Evolutionary conservation across 2,797 vertebrate species (phyloP).

Genomic region (Cryptoblepharus egeriae): DNA sequence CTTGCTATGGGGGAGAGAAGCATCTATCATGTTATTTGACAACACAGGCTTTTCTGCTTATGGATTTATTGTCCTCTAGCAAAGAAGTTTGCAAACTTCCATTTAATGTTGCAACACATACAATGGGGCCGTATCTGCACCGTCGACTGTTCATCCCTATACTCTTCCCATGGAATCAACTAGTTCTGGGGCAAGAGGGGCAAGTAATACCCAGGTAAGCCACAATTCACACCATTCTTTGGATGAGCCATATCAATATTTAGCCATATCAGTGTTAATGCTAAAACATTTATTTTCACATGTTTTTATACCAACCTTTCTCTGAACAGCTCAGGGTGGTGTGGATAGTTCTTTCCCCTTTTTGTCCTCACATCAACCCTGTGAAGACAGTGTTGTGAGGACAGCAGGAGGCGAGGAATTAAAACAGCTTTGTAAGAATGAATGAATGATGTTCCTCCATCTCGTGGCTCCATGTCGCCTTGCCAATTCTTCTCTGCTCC

Average conservation of each 20-base stretch:
- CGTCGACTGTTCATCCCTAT: neutral
- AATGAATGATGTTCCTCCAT: too few relatives aligned
- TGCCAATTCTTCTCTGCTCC: too few relatives aligned
- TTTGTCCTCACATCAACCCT: too few relatives aligned
- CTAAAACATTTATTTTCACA: neutral
- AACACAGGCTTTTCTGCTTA: constrained; percentile 36
- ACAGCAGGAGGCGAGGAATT: too few relatives aligned
- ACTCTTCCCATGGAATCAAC: neutral
- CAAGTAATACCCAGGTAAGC: neutral
- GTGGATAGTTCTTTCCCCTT: too few relatives aligned
- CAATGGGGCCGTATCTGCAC: constrained; percentile 47
- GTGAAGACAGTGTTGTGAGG: too few relatives aligned
- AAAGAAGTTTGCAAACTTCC: constrained; percentile 52
- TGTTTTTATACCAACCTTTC: too few relatives aligned
- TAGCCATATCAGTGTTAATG: neutral
- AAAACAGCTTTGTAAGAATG: too few relatives aligned
- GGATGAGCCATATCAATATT: neutral
- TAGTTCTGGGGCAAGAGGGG: too few relatives aligned
- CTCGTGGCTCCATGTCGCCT: too few relatives aligned
- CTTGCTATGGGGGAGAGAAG: constrained; percentile 40
- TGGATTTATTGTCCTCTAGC: constrained; percentile 67
- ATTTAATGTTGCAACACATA: constrained; percentile 1
- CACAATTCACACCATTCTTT: neutral
- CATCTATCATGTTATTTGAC: constrained; percentile 51
- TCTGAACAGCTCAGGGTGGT: too few relatives aligned